Percentiles rank a stretch among this genome's conserved stretches.
Evolutionary conservation across 2,888 invertebrate species (phyloP).

Genomic region (Yponomeuta evonymella): DNA sequence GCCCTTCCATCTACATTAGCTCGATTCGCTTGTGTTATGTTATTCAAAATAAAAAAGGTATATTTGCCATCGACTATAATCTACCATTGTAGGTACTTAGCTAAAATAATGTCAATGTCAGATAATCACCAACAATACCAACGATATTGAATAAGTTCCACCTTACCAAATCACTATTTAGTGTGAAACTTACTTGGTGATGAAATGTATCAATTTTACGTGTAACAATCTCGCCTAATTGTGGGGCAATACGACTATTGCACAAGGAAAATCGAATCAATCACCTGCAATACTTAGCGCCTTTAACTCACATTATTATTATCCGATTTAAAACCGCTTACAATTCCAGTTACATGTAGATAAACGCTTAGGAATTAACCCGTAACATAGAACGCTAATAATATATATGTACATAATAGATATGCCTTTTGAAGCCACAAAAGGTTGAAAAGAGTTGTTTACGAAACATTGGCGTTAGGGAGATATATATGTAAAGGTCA

Average conservation of each 20-base stretch:
- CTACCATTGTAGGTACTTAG: too few species aligned
- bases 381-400: not conserved
- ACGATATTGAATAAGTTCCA: not conserved
- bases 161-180: not conserved
- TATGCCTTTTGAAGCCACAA: constrained; percentile 38
- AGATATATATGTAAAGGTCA: constrained; percentile 43
- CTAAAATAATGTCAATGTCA: too few species aligned
- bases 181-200: not conserved
- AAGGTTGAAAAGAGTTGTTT: constrained; percentile 31
- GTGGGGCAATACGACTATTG: constrained; percentile 23
- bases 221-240: not conserved
- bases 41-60: too few species aligned
- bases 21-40: too few species aligned
- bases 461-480: constrained; percentile 46
- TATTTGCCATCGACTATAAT: too few species aligned
- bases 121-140: too few species aligned
- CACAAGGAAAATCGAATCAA: constrained; percentile 34
- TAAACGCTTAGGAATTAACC: not conserved
- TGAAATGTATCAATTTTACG: not conserved
- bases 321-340: not conserved
- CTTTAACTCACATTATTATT: constrained; percentile 29
- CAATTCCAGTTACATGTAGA: not conserved
- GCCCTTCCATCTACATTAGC: too few species aligned
- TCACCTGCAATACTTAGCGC: constrained; percentile 22
- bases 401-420: not conserved